A percentile compares a stretch with the other conserved stretches of the same genome.
Conservation (phyloP, 2,113 vertebrate genomes). For the Coptodon bakossiorum region DNA sequence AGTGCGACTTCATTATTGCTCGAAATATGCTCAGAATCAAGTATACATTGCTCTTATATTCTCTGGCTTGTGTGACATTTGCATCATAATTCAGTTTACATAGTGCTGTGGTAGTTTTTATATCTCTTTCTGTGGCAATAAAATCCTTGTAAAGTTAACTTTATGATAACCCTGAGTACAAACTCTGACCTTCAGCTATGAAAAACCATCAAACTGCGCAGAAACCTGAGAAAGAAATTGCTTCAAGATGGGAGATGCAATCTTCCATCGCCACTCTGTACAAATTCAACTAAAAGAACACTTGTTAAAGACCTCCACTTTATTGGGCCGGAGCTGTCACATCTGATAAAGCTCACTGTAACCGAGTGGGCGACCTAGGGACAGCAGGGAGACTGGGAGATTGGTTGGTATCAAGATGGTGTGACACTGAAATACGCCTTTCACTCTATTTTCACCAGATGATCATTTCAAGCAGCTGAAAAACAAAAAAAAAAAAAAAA, state of each 20-base stretch:
- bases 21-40: constrained; percentile 18
- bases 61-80: neutral
- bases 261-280: constrained; percentile 23
- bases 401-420: constrained; percentile 41
- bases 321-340: constrained; percentile 60
- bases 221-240: constrained; percentile 35
- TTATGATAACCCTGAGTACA: neutral
- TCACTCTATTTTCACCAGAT: neutral
- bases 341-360: constrained; percentile 64
- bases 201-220: constrained; percentile 24
- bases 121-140: neutral
- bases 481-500: neutral
- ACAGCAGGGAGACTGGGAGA: constrained; percentile 8
- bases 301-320: constrained; percentile 67
- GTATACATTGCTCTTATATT: neutral
- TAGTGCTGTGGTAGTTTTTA: neutral
- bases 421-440: constrained; percentile 41
- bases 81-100: constrained; percentile 5
- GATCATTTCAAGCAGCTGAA: neutral
- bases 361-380: constrained; percentile 30
- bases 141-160: neutral
- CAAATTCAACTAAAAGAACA: constrained; percentile 48
- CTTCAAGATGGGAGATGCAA: constrained; percentile 30
- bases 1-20: constrained; percentile 50
- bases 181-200: constrained; percentile 44